Evolutionary conservation across 2,797 vertebrate genomes (phyloP).

Genomic region (Hapalemur alaotrensis): DNA sequence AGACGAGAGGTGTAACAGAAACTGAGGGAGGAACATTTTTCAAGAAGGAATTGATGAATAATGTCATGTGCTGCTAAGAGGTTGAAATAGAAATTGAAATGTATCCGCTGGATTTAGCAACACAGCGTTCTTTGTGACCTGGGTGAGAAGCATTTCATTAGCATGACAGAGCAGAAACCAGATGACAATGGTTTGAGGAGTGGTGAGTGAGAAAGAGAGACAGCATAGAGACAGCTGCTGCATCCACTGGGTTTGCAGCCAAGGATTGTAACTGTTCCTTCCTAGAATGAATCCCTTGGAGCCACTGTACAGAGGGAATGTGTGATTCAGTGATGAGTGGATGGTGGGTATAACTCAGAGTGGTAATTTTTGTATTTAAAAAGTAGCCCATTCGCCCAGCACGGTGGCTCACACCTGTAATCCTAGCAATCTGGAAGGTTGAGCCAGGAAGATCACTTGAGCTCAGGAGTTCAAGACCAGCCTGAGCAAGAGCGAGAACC

Average conservation of each 20-base stretch:
- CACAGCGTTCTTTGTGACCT: not conserved
- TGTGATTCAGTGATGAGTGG: not conserved
- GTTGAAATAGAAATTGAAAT: not conserved
- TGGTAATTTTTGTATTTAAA: not conserved
- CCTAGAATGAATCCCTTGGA: not conserved
- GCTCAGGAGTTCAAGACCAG: too few relatives aligned
- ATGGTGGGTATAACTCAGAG: not conserved
- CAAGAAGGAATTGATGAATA: not conserved
- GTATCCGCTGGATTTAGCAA: not conserved
- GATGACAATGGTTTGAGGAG: not conserved
- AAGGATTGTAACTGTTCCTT: not conserved
- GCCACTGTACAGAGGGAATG: not conserved
- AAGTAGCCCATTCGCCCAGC: not conserved
- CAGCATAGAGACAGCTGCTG: not conserved
- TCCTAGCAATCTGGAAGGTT: too few relatives aligned
- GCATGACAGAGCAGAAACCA: not conserved
- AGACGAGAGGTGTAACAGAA: not conserved
- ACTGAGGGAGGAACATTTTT: not conserved
- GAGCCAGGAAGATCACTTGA: too few relatives aligned
- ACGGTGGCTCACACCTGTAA: too few relatives aligned
- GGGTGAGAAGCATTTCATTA: not conserved
- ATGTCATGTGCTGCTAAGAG: not conserved
- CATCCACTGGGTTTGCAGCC: too few relatives aligned
- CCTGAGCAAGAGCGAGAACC: too few relatives aligned
- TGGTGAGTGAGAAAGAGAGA: not conserved